phyloP scores from a whole-genome alignment of 2,888 invertebrate genomes.

The Tiliacea citrago region DNA sequence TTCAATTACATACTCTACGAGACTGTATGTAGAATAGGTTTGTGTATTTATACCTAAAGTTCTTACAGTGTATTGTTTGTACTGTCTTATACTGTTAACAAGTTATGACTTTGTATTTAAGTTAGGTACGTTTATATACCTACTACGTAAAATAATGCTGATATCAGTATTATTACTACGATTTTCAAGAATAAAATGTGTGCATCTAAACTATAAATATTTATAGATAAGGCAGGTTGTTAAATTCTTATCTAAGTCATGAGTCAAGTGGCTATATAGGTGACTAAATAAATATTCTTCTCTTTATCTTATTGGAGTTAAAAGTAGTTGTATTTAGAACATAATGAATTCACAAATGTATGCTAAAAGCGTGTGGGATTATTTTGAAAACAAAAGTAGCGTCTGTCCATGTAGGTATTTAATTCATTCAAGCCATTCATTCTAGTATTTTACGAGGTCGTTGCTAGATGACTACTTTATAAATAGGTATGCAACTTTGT shows the following conservation, averaged over 20 bases:
- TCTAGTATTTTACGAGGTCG: constrained; percentile 63
- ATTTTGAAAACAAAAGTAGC: constrained; percentile 42
- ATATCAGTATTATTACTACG: too few relatives aligned
- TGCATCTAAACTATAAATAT: background rate
- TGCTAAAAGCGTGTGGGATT: constrained; percentile 18
- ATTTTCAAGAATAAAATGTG: background rate
- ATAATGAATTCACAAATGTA: constrained; percentile 24
- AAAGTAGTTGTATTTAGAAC: constrained; percentile 14
- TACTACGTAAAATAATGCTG: background rate
- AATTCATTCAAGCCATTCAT: constrained; percentile 66
- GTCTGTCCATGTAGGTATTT: constrained; percentile 50
- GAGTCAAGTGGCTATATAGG: background rate
- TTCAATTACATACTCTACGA: constrained; percentile 54
- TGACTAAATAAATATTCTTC: background rate
- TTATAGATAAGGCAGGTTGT: background rate
- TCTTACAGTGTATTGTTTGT: constrained; percentile 7
- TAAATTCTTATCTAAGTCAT: constrained; percentile 5
- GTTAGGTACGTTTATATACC: background rate
- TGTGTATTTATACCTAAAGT: constrained; percentile 24
- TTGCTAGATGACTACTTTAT: constrained; percentile 56
- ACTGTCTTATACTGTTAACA: background rate
- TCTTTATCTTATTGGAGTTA: background rate
- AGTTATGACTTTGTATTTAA: background rate
- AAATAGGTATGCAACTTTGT: constrained; percentile 46
- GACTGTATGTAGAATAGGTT: constrained; percentile 11